Percentiles rank a stretch among this genome's conserved stretches.
These are phyloP conservation scores for Blennius ocellaris DNA, from an alignment of 2,113 vertebrate genomes.

Conservation along the genomic window DNA sequence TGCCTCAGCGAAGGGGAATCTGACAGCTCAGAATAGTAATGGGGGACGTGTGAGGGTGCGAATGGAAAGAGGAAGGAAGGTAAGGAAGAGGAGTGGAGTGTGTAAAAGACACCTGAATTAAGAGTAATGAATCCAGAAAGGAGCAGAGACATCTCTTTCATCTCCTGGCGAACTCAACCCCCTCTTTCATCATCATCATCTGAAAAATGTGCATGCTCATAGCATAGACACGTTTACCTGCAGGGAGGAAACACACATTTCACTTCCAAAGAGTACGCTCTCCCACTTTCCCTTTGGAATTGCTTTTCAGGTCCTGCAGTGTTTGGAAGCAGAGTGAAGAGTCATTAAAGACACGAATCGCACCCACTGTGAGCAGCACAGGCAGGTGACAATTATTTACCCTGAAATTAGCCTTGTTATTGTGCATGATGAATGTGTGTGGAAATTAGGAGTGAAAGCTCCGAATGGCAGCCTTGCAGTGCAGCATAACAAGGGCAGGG, in stretches of 20 bases:
- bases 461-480: conserved; percentile 18
- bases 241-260: conserved; percentile 53
- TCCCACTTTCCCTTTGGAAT: conserved; percentile 34
- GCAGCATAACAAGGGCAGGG: conserved; percentile 11
- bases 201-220: conserved; percentile 62
- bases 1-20: conserved; percentile 51
- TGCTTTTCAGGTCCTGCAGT: conserved; percentile 43
- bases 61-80: conserved; percentile 37
- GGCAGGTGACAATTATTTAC: conserved; percentile 69
- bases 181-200: conserved; percentile 78
- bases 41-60: conserved; percentile 9
- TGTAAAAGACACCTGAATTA: conserved; percentile 77
- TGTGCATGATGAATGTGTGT: conserved; percentile 57
- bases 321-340: conserved; percentile 51
- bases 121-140: conserved; percentile 79
- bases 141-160: conserved; percentile 80
- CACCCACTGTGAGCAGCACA: conserved; percentile 27
- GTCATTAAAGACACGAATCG: conserved; percentile 48
- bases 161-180: conserved; percentile 65
- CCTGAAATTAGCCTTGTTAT: conserved; percentile 63
- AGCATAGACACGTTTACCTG: conserved; percentile 55
- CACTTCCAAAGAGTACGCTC: conserved; percentile 68
- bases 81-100: conserved; percentile 32
- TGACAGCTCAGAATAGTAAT: conserved; percentile 41
- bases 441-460: conserved; percentile 64